Percentiles rank a stretch among this genome's conserved stretches.
phyloP scores from a whole-genome alignment of 2,797 vertebrate species.

The Tolypeutes matacus region DNA sequence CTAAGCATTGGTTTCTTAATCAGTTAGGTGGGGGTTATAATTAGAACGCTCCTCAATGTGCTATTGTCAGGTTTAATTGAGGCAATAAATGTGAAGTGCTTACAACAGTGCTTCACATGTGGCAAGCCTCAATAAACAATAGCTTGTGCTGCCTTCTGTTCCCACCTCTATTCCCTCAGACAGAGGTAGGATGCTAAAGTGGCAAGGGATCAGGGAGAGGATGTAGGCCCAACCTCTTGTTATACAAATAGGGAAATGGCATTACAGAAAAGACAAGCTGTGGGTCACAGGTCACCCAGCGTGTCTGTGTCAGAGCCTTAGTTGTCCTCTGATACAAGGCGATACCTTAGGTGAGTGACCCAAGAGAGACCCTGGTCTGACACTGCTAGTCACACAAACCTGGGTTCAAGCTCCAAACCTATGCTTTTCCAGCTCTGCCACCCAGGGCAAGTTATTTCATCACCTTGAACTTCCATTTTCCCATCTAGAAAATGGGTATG shows the following conservation, averaged over 20 bases:
- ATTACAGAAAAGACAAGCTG: neutral
- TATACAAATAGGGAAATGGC: neutral
- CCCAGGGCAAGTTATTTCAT: neutral
- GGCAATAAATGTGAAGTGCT: neutral
- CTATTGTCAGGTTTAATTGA: neutral
- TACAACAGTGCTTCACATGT: neutral
- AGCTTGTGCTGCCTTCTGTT: neutral
- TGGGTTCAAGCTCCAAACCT: neutral
- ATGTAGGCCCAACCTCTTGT: neutral
- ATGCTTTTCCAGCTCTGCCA: neutral
- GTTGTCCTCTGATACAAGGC: neutral
- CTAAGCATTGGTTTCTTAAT: neutral
- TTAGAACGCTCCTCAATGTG: neutral
- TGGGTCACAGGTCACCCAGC: neutral
- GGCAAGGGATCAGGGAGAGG: neutral
- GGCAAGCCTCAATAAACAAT: neutral
- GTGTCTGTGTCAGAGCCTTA: neutral
- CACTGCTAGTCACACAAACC: neutral
- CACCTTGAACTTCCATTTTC: neutral
- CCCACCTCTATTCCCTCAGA: neutral
- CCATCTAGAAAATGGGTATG: neutral
- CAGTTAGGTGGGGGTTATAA: neutral
- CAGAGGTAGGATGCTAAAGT: no score
- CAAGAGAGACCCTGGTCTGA: fast-evolving
- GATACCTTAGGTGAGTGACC: neutral